These are phyloP conservation scores for Pomatostomus ruficeps DNA, from an alignment of 2,113 vertebrate species.

Conservation along the genomic window DNA sequence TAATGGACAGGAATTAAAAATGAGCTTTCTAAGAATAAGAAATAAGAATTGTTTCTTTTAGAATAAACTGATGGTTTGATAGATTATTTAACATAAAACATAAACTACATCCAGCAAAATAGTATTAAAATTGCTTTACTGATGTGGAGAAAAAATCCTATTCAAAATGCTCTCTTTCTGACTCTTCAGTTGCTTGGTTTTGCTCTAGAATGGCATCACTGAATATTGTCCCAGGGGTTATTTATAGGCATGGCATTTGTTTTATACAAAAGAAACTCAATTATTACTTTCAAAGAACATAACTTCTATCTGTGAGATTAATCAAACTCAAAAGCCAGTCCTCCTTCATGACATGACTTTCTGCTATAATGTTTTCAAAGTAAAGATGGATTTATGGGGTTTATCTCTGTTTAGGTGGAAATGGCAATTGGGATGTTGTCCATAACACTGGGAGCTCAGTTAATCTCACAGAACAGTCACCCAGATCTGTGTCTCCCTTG, in stretches of 20 bases:
- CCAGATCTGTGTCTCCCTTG: background rate
- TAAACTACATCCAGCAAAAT: background rate
- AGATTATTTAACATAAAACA: background rate
- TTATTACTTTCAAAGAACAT: constrained; percentile 5
- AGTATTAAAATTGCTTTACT: background rate
- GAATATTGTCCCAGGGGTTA: background rate
- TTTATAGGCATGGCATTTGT: background rate
- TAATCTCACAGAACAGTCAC: background rate
- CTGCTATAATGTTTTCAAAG: background rate
- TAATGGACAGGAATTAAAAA: background rate
- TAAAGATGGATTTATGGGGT: background rate
- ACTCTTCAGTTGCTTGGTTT: background rate
- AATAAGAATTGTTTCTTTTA: no score
- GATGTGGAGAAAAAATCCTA: background rate
- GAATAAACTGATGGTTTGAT: background rate
- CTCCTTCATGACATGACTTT: background rate
- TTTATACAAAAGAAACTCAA: constrained; percentile 8
- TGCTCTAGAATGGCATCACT: background rate
- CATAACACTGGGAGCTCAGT: background rate
- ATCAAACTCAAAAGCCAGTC: background rate
- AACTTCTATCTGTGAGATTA: background rate
- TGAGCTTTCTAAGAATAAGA: background rate
- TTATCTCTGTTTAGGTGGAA: background rate
- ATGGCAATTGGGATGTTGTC: background rate
- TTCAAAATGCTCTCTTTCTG: background rate